Evolutionary conservation across 2,113 vertebrate species (phyloP), one percentile per base, ranked within the genome.

Genomic region (Fregetta grallaria): DNA sequence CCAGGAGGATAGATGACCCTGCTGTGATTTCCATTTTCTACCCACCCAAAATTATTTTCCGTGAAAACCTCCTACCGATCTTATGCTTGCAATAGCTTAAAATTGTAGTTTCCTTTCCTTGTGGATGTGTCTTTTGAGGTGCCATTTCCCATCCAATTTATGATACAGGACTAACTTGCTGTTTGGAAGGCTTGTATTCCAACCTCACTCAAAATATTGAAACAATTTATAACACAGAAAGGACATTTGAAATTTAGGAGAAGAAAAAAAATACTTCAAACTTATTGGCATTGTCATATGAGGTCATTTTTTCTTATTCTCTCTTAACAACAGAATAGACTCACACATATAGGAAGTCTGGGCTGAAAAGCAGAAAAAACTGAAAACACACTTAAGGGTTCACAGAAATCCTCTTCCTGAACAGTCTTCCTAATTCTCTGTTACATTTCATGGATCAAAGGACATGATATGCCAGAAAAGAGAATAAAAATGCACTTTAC

Each of bases 11-110:
- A 94, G 72, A 83, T 92, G 75, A 90, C 78, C 50, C 75, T 91
- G 25, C 72, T 84, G 91, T 81, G 62, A 40, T 96, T 96, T 94
- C 88, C 88, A 90, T 96, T 96, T 94, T 91, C 74, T 94, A 74
- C 53, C 30, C 50, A 73, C 52, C 42, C 56, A 18, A 96, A 83
- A 80, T 92, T 95, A 91, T 93, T 94, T 97, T 93, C 77, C 59
- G 10, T 42, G 44, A 95, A 90, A 95, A 74, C 44, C 50, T 92
- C 74, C 61, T 49, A 82, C 74, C 0, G 0, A 77, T 82, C 36
- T 80, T 68, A 50, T 15, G 12, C 3, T 44, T 87, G 50, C 38
- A 76, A 59, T 50, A 73, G 52, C 27, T 78, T 91, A 67, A 88
- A 96, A 86, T 5, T 50, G 45, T 59, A 68, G 36, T 68, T 89